Evolutionary conservation across 2,888 invertebrate species (phyloP).

Genomic region (Euphydryas editha): DNA sequence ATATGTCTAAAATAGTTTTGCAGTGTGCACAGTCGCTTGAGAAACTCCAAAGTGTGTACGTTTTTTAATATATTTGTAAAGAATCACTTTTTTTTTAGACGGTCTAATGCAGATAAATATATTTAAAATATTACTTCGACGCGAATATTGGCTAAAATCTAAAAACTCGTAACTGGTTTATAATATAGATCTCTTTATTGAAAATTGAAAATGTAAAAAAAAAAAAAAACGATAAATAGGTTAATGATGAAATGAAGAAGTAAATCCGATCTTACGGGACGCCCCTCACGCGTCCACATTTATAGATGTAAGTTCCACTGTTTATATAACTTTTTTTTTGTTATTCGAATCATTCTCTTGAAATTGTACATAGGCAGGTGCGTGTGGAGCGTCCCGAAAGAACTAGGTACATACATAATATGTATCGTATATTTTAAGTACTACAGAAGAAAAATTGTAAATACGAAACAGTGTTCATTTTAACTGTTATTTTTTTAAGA

Average conservation of each 20-base stretch:
- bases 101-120: conserved; percentile 27
- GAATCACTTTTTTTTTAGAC: conserved; percentile 31
- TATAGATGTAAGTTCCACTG: conserved; percentile 49
- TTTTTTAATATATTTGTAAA: conserved; percentile 18
- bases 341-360: conserved; percentile 47
- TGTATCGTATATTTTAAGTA: conserved; percentile 68
- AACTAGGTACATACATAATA: conserved; percentile 53
- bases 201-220: conserved; percentile 60
- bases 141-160: conserved; percentile 59
- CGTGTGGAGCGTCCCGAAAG: conserved; percentile 47
- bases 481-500: conserved; percentile 78
- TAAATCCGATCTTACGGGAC: conserved; percentile 51
- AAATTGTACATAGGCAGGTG: conserved; percentile 63
- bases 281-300: conserved; percentile 43
- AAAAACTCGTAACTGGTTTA: conserved; percentile 60
- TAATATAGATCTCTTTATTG: conserved; percentile 68
- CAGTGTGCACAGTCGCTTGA: conserved; percentile 26
- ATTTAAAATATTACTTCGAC: conserved; percentile 8
- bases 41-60: conserved; percentile 22
- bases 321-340: conserved; percentile 45
- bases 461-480: conserved; percentile 78
- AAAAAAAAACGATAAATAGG: conserved; percentile 56
- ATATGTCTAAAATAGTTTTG: conserved; percentile 48
- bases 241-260: conserved; percentile 50
- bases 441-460: conserved; percentile 65